Percentiles rank a stretch among this genome's conserved stretches.
These are phyloP conservation scores for Cataglyphis albicans DNA, from an alignment of 2,888 invertebrate genomes.

Conservation along the genomic window DNA sequence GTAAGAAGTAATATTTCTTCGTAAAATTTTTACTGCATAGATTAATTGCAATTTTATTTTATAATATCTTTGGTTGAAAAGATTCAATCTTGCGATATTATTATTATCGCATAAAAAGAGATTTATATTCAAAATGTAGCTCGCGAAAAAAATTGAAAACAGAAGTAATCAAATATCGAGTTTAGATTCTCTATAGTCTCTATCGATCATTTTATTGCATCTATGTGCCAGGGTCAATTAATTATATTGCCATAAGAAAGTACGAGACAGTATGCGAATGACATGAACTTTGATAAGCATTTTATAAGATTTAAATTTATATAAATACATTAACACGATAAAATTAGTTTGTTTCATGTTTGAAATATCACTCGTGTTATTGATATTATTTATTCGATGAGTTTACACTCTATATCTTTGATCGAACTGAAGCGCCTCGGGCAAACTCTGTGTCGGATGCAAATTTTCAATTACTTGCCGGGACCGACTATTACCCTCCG, in stretches of 20 bases:
- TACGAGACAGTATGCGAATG: neutral
- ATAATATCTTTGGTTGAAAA: slow-evolving; percentile 18
- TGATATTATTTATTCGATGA: slow-evolving; percentile 18
- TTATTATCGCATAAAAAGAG: neutral
- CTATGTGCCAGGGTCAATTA: neutral
- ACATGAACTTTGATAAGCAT: neutral
- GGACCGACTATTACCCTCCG: slow-evolving; percentile 49
- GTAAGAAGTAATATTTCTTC: neutral
- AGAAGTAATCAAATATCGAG: neutral
- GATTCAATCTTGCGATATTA: slow-evolving; percentile 7
- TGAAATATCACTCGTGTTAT: slow-evolving; percentile 7
- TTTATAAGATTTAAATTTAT: neutral
- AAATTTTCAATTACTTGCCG: slow-evolving; percentile 52
- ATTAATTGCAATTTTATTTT: slow-evolving; percentile 12
- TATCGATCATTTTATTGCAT: neutral
- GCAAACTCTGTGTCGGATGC: slow-evolving; percentile 44
- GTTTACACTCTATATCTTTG: slow-evolving; percentile 26
- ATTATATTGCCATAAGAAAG: neutral
- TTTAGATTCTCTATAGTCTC: neutral
- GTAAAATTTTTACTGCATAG: neutral
- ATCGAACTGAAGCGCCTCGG: slow-evolving; percentile 21
- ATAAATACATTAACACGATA: neutral
- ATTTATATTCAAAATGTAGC: neutral
- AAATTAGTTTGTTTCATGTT: neutral
- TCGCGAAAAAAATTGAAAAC: neutral